These are phyloP conservation scores for Leptura quadrifasciata DNA, from an alignment of 2,888 invertebrate species.

Conservation along the genomic window DNA sequence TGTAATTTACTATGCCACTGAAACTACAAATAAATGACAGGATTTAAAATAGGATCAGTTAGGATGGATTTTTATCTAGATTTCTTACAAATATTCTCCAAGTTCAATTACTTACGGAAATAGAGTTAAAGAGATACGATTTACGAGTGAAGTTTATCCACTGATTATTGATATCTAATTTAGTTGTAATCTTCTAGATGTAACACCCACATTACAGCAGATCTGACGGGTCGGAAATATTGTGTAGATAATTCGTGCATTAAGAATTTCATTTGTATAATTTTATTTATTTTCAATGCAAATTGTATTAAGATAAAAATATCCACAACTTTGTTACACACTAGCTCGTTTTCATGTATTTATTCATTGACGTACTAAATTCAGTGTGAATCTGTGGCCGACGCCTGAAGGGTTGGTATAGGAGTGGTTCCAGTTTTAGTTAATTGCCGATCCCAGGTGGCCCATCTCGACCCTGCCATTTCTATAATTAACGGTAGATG, in stretches of 20 bases:
- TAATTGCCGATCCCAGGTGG: background rate
- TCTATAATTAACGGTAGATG: background rate
- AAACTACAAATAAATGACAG: background rate
- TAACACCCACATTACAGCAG: background rate
- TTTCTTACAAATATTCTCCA: background rate
- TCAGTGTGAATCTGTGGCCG: background rate
- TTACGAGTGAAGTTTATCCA: background rate
- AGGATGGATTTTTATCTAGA: background rate
- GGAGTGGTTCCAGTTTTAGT: background rate
- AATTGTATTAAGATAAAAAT: background rate
- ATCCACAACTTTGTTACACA: background rate
- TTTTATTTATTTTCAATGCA: background rate
- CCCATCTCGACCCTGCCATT: background rate
- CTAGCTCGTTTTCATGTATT: background rate
- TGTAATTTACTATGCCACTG: background rate
- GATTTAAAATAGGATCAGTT: background rate
- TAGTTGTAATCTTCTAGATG: background rate
- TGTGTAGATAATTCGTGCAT: background rate
- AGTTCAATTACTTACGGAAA: background rate
- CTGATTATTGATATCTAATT: slow-evolving; percentile 1
- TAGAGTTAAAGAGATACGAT: background rate
- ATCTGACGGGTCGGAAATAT: background rate
- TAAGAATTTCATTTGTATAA: background rate
- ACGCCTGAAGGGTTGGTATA: background rate
- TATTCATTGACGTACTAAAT: background rate